These are phyloP conservation scores for Caranx melampygus DNA, from an alignment of 2,113 vertebrate species.

Conservation along the genomic window DNA sequence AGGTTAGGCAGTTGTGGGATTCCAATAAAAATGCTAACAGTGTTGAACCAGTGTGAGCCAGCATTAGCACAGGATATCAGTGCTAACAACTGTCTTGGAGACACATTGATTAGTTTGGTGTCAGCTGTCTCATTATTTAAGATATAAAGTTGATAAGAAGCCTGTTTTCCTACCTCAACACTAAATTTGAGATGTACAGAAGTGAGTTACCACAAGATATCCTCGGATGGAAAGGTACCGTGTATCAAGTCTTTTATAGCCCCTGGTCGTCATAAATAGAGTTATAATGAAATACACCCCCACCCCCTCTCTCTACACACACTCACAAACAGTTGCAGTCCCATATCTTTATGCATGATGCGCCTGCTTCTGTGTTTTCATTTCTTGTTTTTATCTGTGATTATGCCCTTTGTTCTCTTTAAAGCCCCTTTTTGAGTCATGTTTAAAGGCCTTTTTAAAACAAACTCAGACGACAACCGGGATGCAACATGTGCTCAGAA, in stretches of 20 bases:
- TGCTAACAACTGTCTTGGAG: background rate
- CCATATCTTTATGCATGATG: slow-evolving; percentile 10
- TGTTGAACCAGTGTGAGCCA: background rate
- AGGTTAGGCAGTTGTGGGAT: background rate
- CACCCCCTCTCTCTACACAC: background rate
- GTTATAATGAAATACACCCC: background rate
- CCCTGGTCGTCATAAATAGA: slow-evolving; percentile 1
- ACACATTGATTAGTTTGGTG: background rate
- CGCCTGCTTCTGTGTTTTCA: slow-evolving; percentile 18
- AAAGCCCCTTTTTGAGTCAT: slow-evolving; percentile 51
- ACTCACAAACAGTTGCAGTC: background rate
- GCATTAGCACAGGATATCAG: background rate
- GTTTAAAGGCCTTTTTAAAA: slow-evolving; percentile 45
- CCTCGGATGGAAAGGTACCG: background rate
- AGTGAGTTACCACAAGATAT: background rate
- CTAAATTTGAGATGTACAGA: background rate
- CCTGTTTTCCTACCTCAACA: background rate
- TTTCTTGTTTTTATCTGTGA: slow-evolving; percentile 57
- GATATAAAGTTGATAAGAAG: background rate
- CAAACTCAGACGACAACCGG: slow-evolving; percentile 25
- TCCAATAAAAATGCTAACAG: background rate
- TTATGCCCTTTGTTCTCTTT: slow-evolving; percentile 54
- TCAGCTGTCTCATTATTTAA: background rate
- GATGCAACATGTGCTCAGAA: slow-evolving; percentile 3
- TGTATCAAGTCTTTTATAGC: background rate